Percentiles rank a stretch among this genome's conserved stretches.
Conservation (phyloP, 1,140 invertebrate species). For the Ectropis grisescens region DNA sequence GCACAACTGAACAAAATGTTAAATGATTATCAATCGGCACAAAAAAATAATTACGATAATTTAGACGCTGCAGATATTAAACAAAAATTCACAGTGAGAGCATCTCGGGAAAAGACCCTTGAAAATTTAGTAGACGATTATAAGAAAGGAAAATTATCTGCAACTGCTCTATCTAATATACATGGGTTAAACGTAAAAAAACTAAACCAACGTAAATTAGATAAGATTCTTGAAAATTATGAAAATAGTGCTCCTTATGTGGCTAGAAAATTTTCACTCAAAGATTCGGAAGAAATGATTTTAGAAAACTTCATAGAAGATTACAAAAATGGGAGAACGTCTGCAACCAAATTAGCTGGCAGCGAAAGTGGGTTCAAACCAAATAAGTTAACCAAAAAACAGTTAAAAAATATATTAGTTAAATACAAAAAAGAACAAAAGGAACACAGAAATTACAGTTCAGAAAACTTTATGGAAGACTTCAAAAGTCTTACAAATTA, state of each 20-base stretch:
- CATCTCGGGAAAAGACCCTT: neutral
- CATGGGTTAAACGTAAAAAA: neutral
- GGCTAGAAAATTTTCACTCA: conserved; percentile 6
- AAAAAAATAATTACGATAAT: conserved; percentile 9
- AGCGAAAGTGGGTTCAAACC: conserved; percentile 3
- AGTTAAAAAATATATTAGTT: conserved; percentile 1
- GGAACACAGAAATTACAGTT: too few species aligned
- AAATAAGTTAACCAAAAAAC: conserved; percentile 4
- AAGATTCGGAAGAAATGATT: neutral
- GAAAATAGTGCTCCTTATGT: too few species aligned
- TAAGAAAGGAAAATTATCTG: neutral
- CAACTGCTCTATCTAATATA: neutral
- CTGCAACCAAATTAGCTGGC: conserved; percentile 1
- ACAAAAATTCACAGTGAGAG: neutral
- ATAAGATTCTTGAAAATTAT: neutral
- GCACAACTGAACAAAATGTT: conserved; percentile 18
- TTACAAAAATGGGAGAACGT: conserved; percentile 8
- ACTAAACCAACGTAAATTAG: neutral
- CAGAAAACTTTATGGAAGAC: too few species aligned
- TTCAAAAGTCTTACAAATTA: too few species aligned
- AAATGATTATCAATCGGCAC: conserved; percentile 13
- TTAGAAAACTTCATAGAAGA: conserved; percentile 10
- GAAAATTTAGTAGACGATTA: neutral
- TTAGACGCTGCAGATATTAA: conserved; percentile 6
- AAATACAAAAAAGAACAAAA: too few species aligned